phyloP scores from a whole-genome alignment of 2,113 vertebrate species.

The Mungos mungo region DNA sequence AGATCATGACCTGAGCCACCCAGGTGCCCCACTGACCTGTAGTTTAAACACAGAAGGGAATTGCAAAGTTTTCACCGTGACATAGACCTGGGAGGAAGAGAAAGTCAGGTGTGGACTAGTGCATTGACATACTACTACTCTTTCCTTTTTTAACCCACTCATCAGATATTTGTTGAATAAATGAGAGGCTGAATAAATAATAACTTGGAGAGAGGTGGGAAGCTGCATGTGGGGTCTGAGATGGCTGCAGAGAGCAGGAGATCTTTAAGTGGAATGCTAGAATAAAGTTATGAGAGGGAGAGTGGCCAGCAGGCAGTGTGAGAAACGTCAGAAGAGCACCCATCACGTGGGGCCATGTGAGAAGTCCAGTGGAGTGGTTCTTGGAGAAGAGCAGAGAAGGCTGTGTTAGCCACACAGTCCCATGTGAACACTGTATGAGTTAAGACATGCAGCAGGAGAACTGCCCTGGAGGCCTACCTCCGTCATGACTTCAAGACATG shows the following conservation, averaged over 20 bases:
- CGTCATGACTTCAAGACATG: neutral
- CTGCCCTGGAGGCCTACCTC: neutral
- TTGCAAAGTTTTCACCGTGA: neutral
- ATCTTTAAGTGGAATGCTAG: neutral
- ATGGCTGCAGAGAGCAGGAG: neutral
- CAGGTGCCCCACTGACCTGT: neutral
- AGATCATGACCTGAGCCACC: too few relatives aligned
- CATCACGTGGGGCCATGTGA: rapidly evolving
- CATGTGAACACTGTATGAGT: neutral
- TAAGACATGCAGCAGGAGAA: neutral
- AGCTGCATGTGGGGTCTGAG: neutral
- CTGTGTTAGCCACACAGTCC: neutral
- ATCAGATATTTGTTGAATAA: neutral
- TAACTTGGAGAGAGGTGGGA: neutral
- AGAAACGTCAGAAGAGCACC: neutral
- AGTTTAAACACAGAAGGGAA: neutral
- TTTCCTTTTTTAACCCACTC: neutral
- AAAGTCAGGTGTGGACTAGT: neutral
- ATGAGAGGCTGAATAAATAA: neutral
- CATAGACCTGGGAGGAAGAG: neutral
- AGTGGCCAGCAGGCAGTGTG: neutral
- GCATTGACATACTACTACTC: neutral
- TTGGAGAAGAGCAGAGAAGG: neutral
- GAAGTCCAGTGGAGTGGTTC: neutral
- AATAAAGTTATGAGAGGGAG: neutral